Base-by-base conservation (phyloP, 1,140 invertebrate species). In the Macrotrachela quadricornifera region DNA sequence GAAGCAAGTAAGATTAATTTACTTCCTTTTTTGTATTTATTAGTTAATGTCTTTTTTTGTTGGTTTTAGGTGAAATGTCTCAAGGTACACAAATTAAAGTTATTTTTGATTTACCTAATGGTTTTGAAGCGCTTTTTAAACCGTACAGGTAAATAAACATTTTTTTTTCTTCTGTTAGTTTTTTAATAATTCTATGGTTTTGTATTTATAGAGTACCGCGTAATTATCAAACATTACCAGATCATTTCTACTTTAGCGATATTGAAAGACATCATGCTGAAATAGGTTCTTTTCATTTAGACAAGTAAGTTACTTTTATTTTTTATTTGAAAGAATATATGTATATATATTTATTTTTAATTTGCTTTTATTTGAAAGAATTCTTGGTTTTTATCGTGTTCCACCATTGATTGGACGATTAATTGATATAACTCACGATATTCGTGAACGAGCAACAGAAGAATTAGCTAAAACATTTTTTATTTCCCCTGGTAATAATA, bases 191-290 rank as follows among this genome's bases (percentile, higher is more conserved):
- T 8, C 14, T 56, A 18, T n/a, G n/a, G n/a, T 41, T 44, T 51
- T 55, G 51, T 37, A 55, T 58, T 75, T 73, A 51, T 75, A 95
- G 91, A 71, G 94, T 92, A 74, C 78, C 84, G 0, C 72, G 91
- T 58, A 83, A 95, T 58, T 82, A 86, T 63, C 86, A 96, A 71
- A 96, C 92, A 17, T 74, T 94, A 59, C 86, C 88, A 39, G 91
- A 99, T 75, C 92, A 96, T 71, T 99, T 96, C 74, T 96, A 97
- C 72, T 97, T 99, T 73, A 88, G 85, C 49, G 92, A 99, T 71
- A 96, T 83, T 72, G 92, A 99, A 70, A 74, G 91, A 54, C 91
- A 96, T 68, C 88, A 85, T 61, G 84, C 90, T 15, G 92, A 99
- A 74, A 96, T 97, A 62, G 92, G 91, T 14, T 84, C 91, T 42